A percentile compares a stretch with the other conserved stretches of the same genome.
phyloP scores from a whole-genome alignment of 2,888 invertebrate genomes.

The Harpalus rufipes region DNA sequence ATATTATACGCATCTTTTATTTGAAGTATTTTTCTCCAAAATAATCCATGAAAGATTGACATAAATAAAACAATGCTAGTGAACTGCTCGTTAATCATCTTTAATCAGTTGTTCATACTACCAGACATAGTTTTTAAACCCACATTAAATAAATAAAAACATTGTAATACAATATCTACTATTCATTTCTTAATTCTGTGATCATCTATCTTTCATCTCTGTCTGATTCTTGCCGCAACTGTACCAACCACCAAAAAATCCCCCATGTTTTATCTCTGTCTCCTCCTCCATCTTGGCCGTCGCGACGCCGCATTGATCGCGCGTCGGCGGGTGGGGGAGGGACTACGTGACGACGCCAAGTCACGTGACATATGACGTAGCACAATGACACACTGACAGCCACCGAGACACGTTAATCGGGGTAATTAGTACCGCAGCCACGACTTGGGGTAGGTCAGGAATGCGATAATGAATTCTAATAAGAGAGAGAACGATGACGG shows the following conservation, averaged over 20 bases:
- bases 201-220: background rate
- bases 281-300: conserved; percentile 62
- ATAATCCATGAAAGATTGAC: too few relatives aligned
- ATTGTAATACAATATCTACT: too few relatives aligned
- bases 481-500: background rate
- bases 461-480: background rate
- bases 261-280: conserved; percentile 33
- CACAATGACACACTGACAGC: conserved; percentile 40
- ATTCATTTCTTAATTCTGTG: too few relatives aligned
- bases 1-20: too few relatives aligned
- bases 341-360: conserved; percentile 25
- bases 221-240: background rate
- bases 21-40: too few relatives aligned
- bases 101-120: too few relatives aligned
- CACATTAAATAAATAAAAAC: too few relatives aligned
- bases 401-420: background rate
- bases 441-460: background rate
- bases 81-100: too few relatives aligned
- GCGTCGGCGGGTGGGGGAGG: conserved; percentile 29
- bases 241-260: background rate
- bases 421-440: background rate
- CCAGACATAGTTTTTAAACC: too few relatives aligned
- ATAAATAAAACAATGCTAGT: too few relatives aligned
- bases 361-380: conserved; percentile 15
- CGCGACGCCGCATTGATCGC: conserved; percentile 58